Percentiles rank a stretch among this genome's conserved stretches.
Evolutionary conservation across 2,888 invertebrate genomes (phyloP).

Genomic region (Polietes domitor): DNA sequence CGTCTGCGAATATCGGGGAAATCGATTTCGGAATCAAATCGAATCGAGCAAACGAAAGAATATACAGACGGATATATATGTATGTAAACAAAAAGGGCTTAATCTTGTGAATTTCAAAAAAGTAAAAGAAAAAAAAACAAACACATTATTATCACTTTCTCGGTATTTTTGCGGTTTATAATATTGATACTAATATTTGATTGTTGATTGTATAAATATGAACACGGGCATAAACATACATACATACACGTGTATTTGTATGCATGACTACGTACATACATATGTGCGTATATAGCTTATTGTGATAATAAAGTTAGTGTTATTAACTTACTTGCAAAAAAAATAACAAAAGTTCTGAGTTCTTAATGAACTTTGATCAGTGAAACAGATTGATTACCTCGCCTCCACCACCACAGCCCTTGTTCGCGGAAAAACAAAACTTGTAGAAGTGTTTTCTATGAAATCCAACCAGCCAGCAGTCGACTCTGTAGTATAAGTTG

Average conservation of each 20-base stretch:
- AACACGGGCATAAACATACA: too few species aligned
- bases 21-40: too few species aligned
- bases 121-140: too few species aligned
- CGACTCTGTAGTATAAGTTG: neutral
- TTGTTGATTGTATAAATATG: too few species aligned
- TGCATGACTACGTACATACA: neutral
- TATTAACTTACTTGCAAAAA: slow-evolving; percentile 3
- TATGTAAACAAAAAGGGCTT: too few species aligned
- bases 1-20: neutral
- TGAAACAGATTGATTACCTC: neutral
- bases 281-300: neutral
- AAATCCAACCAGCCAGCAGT: neutral
- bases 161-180: too few species aligned
- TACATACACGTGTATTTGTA: neutral
- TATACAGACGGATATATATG: too few species aligned
- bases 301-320: neutral
- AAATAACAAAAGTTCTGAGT: neutral
- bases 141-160: too few species aligned
- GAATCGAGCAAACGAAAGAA: too few species aligned
- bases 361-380: slow-evolving; percentile 1
- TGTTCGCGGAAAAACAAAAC: neutral
- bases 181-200: too few species aligned
- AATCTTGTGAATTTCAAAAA: too few species aligned
- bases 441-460: neutral
- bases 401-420: neutral